Evolutionary conservation across 2,797 vertebrate species (phyloP).

Genomic region (Hemitrygon akajei): DNA sequence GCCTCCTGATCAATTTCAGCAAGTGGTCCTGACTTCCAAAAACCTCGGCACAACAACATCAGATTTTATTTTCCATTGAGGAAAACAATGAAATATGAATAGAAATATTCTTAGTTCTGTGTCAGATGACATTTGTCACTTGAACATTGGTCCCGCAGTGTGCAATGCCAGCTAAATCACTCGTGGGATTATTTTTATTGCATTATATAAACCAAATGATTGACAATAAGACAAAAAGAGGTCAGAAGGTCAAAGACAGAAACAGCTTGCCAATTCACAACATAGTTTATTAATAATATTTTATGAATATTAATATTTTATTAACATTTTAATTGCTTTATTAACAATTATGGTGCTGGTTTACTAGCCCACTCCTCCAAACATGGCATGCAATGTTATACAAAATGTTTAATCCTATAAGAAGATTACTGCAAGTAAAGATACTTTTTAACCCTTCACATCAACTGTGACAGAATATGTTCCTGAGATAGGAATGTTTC

Average conservation of each 20-base stretch:
- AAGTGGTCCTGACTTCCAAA: not conserved
- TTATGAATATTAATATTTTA: not conserved
- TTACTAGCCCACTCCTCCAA: not conserved
- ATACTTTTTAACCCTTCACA: not conserved
- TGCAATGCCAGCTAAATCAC: not conserved
- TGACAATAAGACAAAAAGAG: not conserved
- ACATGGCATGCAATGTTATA: not conserved
- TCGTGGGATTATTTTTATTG: not conserved
- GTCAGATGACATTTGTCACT: not conserved
- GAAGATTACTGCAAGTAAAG: not conserved
- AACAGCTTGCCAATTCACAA: not conserved
- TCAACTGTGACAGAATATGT: not conserved
- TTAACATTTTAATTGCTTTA: not conserved
- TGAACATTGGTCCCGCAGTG: not conserved
- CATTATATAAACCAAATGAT: not conserved
- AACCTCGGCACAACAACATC: not conserved
- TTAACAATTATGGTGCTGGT: not conserved
- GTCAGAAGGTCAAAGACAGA: not conserved
- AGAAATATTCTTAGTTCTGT: not conserved
- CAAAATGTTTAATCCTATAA: not conserved
- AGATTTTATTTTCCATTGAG: not conserved
- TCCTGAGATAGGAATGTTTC: not conserved
- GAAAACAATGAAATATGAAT: not conserved
- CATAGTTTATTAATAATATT: not conserved
- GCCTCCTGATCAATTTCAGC: not conserved